A percentile compares a stretch with the other conserved stretches of the same genome.
Evolutionary conservation across 2,888 invertebrate genomes (phyloP).

Genomic region (Hecatera dysodea): DNA sequence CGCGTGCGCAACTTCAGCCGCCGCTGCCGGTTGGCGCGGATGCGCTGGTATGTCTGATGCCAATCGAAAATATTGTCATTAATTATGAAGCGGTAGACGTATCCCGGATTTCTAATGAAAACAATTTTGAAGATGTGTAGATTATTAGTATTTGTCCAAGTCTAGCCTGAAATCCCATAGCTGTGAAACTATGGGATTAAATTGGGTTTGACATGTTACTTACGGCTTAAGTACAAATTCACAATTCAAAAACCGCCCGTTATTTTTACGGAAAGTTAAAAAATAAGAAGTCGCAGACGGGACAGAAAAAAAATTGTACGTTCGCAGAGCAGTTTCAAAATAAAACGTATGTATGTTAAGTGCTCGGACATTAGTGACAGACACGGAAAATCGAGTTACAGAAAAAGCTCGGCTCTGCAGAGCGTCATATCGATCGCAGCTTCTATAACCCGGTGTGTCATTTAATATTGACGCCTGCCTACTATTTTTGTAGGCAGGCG

Average conservation of each 20-base stretch:
- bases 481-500: neutral
- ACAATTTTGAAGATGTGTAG: neutral
- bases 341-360: neutral
- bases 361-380: neutral
- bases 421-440: neutral
- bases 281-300: constrained; percentile 10
- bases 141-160: neutral
- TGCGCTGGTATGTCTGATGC: constrained; percentile 87
- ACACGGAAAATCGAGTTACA: neutral
- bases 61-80: neutral
- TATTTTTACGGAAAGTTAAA: neutral
- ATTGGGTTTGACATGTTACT: neutral
- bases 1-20: constrained; percentile 88
- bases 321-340: neutral
- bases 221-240: neutral
- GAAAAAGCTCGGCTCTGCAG: neutral
- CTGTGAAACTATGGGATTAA: neutral
- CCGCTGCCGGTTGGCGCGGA: constrained; percentile 88
- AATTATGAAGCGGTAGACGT: neutral
- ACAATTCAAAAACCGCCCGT: neutral
- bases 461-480: neutral
- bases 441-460: neutral
- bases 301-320: neutral
- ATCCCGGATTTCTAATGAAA: neutral
- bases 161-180: neutral